Evolutionary conservation across 2,888 invertebrate species (phyloP).

Genomic region (Cenopis cana): DNA sequence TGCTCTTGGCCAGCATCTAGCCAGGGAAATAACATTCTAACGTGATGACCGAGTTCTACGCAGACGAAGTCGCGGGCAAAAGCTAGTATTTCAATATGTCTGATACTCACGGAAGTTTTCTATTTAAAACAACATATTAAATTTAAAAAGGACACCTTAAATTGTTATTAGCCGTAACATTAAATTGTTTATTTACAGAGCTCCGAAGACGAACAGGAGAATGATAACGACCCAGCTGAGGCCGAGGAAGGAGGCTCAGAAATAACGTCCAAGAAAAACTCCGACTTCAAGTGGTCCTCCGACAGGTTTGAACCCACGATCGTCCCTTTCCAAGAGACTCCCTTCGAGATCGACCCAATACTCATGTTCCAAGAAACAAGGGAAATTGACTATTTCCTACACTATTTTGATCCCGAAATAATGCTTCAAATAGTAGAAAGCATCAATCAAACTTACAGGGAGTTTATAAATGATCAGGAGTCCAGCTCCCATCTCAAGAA

Average conservation of each 20-base stretch:
- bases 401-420: conserved; percentile 31
- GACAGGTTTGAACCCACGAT: conserved; percentile 32
- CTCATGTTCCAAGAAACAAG: conserved; percentile 21
- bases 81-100: too few species aligned
- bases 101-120: too few species aligned
- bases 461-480: conserved; percentile 34
- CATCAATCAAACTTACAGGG: conserved; percentile 38
- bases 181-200: conserved; percentile 18
- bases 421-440: conserved; percentile 22
- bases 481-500: conserved; percentile 72
- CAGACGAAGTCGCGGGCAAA: too few species aligned
- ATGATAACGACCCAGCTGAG: conserved; percentile 16
- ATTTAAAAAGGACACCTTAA: too few species aligned
- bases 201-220: conserved; percentile 36
- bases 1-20: too few species aligned
- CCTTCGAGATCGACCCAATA: conserved; percentile 32
- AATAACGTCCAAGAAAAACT: conserved; percentile 8
- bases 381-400: conserved; percentile 37
- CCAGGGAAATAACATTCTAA: too few species aligned
- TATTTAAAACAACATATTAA: too few species aligned
- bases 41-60: too few species aligned
- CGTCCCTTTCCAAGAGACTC: conserved; percentile 9
- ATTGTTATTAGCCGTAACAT: too few species aligned
- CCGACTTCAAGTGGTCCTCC: conserved; percentile 33
- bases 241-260: conserved; percentile 10